Evolutionary conservation across 1,140 invertebrate genomes (phyloP), one percentile per base, ranked within the genome.

Genomic region (Leptopilina clavipes): DNA sequence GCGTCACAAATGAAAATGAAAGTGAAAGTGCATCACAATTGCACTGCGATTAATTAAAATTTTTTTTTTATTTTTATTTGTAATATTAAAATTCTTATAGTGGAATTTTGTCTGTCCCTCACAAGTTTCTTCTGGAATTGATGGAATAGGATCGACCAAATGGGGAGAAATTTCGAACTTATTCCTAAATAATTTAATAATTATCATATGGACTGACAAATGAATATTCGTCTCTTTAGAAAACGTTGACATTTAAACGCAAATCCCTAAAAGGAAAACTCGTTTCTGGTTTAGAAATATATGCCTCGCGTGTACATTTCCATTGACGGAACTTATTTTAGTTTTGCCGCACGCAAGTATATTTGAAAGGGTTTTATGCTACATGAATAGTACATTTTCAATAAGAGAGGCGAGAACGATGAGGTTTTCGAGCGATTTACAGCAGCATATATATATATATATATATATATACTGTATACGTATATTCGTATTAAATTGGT

Each of bases 361-460:
- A 31, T 65, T 65, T 22, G 22, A 65, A 65, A 31, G n/a, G 22
- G 5, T 65, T 11, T 31, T 52, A 17, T n/a, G 12, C 25, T 31
- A n/a, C 25, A 37, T 14, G 12, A 65, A 31, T 31, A 31, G 59
- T 65, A 65, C 25, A 65, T 65, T 65, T 25, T 31, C 19, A 31
- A 52, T 52, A 52, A 31, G 22, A 54, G 17, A 65, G 25, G 59
- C 22, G 31, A 31, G 25, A 65, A 73, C 59, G 73, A 76, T 22
- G 59, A 73, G 44, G 17, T 77, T 80, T 75, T 71, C 71, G 59
- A 80, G 73, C 74, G 59, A 77, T 59, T 77, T 77, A 43, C 45
- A 19, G 12, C 25, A n/a, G n/a, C 11, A 72, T 59, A 59, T 54
- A 54, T 54, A 9, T 17, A 54, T n/a, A 52, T 14, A 18, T 7